Conservation (phyloP, 2,797 vertebrate genomes). For the Gymnocypris eckloni region DNA sequence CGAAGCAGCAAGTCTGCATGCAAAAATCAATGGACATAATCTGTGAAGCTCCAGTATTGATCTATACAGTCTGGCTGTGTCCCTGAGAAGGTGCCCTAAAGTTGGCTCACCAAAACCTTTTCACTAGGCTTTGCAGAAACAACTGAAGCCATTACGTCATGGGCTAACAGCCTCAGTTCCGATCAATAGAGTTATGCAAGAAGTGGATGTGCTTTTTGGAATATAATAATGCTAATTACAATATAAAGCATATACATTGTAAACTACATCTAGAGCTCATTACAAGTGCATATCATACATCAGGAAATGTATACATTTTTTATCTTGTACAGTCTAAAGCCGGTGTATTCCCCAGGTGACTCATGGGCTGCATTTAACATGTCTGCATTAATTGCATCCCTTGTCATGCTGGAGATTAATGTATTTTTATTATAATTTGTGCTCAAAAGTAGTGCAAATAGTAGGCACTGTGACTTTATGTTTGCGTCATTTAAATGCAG, state of each 20-base stretch:
- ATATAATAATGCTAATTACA: slow-evolving; percentile 15
- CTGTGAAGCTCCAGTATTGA: slow-evolving; percentile 62
- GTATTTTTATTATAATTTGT: too few species aligned
- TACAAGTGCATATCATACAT: neutral
- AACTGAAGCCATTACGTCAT: neutral
- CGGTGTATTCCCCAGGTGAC: too few species aligned
- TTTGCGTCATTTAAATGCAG: too few species aligned
- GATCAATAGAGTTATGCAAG: slow-evolving; percentile 22
- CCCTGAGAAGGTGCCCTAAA: slow-evolving; percentile 18
- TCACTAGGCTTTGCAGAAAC: neutral
- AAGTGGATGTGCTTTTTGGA: neutral
- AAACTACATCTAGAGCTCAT: too few species aligned
- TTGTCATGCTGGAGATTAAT: too few species aligned
- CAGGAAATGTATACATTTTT: neutral
- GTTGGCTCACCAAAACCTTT: slow-evolving; percentile 35
- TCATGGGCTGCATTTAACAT: too few species aligned
- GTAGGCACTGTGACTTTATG: too few species aligned
- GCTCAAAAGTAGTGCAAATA: too few species aligned
- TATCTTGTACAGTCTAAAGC: neutral
- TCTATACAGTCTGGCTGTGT: slow-evolving; percentile 57
- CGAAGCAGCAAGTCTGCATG: slow-evolving; percentile 47
- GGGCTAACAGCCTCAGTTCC: neutral
- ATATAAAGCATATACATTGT: neutral
- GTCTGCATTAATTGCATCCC: too few species aligned
- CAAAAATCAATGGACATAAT: slow-evolving; percentile 72